Percentiles rank a stretch among this genome's conserved stretches.
These are phyloP conservation scores for Caradrina kadenii DNA, from an alignment of 2,888 invertebrate species.

Conservation along the genomic window DNA sequence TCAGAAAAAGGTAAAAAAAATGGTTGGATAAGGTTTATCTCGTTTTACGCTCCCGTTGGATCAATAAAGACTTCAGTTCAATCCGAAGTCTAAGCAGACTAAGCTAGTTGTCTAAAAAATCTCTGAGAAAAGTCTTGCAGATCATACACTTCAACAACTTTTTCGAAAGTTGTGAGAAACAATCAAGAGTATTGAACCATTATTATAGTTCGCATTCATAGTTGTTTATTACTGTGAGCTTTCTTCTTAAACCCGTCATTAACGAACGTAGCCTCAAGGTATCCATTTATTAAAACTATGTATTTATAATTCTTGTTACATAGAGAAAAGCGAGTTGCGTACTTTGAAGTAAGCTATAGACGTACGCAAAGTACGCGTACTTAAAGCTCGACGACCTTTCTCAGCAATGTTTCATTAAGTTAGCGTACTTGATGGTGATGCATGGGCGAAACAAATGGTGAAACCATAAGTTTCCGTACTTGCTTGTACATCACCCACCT, in stretches of 20 bases:
- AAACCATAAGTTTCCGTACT: no score
- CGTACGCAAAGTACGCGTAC: no score
- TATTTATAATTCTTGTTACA: constrained; percentile 6
- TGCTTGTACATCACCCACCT: no score
- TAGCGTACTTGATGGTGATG: no score
- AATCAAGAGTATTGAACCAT: constrained; percentile 19
- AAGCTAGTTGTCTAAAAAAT: not conserved
- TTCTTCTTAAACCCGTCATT: constrained; percentile 41
- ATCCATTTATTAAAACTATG: constrained; percentile 22
- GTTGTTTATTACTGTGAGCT: constrained; percentile 24
- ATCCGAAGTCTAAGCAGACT: no score
- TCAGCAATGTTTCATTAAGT: no score
- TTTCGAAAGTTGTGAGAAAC: constrained; percentile 46
- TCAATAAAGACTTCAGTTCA: no score
- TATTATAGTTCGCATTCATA: constrained; percentile 21
- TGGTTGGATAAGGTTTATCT: no score
- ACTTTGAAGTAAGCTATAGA: not conserved
- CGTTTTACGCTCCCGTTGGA: no score
- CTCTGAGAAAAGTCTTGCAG: constrained; percentile 2
- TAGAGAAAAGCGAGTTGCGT: constrained; percentile 2
- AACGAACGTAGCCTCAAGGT: constrained; percentile 16
- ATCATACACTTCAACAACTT: constrained; percentile 5
- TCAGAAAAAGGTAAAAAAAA: no score
- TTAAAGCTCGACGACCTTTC: no score
- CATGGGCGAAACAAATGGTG: no score